Evolutionary conservation across 2,113 vertebrate genomes (phyloP).

Genomic region (Pelodiscus sinensis): DNA sequence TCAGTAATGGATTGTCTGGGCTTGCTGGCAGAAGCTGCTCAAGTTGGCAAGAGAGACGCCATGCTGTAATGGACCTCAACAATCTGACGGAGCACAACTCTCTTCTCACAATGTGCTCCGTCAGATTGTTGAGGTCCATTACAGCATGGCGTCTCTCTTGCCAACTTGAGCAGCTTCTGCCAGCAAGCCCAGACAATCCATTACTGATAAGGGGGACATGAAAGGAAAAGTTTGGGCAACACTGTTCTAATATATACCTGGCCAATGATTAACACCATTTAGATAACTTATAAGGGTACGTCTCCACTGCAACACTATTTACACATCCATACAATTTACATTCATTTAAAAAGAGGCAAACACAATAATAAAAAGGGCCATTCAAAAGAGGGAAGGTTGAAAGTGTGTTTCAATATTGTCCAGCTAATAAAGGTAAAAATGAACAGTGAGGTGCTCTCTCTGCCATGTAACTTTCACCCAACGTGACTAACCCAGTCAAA

Average conservation of each 20-base stretch:
- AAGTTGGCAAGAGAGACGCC: not conserved
- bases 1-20: too few species aligned
- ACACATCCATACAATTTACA: not conserved
- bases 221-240: too few species aligned
- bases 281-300: too few species aligned
- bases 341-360: too few species aligned
- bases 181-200: too few species aligned
- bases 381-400: too few species aligned
- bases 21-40: not conserved
- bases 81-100: not conserved
- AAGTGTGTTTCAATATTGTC: too few species aligned
- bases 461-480: not conserved
- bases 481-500: not conserved
- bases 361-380: too few species aligned
- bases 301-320: too few species aligned
- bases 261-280: not conserved
- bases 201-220: too few species aligned
- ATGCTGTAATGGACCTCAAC: not conserved
- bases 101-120: not conserved
- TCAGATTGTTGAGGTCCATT: not conserved
- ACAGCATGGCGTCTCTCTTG: not conserved
- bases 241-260: not conserved
- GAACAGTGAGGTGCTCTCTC: fast-evolving
- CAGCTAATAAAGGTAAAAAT: not conserved
- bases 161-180: not conserved